Evolutionary conservation across 2,797 vertebrate species (phyloP).

Genomic region (Rhynchotus rufescens): DNA sequence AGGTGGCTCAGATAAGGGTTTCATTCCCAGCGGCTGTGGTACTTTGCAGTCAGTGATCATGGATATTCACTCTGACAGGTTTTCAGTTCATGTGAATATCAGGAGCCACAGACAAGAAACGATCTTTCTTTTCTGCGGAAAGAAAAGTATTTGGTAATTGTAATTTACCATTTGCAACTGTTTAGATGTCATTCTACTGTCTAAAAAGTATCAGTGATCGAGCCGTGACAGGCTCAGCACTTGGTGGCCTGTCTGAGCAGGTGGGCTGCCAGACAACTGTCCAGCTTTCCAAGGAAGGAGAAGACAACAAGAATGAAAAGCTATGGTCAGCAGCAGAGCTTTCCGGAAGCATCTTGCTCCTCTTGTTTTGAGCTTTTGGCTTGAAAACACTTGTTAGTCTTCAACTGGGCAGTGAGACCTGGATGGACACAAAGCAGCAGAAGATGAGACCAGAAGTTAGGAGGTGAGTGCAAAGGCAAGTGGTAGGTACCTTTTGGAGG

Average conservation of each 20-base stretch:
- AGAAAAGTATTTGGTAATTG: neutral
- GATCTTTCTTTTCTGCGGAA: neutral
- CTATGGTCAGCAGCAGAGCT: neutral
- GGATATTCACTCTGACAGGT: accelerated
- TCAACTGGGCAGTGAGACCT: neutral
- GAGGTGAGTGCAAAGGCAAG: too few relatives aligned
- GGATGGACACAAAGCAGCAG: neutral
- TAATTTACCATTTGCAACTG: neutral
- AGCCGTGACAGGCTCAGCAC: too few relatives aligned
- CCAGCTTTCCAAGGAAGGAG: neutral
- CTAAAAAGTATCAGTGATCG: neutral
- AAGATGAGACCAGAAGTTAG: neutral
- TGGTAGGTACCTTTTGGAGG: neutral
- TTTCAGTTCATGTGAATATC: accelerated
- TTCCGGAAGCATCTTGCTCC: neutral
- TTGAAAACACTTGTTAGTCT: neutral
- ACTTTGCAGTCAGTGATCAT: accelerated
- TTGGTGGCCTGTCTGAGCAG: too few relatives aligned
- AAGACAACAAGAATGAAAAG: neutral
- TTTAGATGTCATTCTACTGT: neutral
- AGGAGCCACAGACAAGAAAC: neutral
- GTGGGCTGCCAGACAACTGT: neutral
- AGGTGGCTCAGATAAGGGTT: neutral
- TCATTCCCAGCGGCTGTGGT: neutral
- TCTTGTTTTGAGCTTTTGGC: neutral